Conservation (phyloP, 2,888 invertebrate genomes). For the Drosophila atripex region DNA sequence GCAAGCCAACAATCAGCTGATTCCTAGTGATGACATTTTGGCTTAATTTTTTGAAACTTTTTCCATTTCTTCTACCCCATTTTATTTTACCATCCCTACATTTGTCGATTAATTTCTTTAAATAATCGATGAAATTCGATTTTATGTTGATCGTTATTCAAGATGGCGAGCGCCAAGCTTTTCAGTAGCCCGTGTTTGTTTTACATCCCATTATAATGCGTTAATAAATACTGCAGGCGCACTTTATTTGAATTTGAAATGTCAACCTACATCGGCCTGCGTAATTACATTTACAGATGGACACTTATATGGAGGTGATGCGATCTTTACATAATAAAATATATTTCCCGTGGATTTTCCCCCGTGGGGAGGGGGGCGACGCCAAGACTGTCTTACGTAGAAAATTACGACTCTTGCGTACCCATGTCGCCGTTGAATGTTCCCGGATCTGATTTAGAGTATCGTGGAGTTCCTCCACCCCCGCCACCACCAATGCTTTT, state of each 20-base stretch:
- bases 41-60: not conserved
- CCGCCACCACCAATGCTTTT: not conserved
- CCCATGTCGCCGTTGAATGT: not conserved
- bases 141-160: not conserved
- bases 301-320: not conserved
- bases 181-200: not conserved
- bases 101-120: too few species aligned
- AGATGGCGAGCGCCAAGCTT: not conserved
- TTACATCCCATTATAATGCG: not conserved
- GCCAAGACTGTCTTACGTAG: not conserved
- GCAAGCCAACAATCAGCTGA: slow-evolving; percentile 13
- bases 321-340: not conserved
- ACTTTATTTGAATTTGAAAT: slow-evolving; percentile 20
- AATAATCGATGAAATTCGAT: not conserved
- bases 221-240: not conserved
- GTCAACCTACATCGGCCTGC: not conserved
- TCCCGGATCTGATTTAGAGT: not conserved
- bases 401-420: not conserved
- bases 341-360: not conserved
- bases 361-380: not conserved
- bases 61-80: too few species aligned
- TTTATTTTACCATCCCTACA: too few species aligned
- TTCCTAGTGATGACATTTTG: slow-evolving; percentile 1
- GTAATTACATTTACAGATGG: not conserved
- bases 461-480: not conserved